These are phyloP conservation scores for Eupristina koningsbergeri DNA, from an alignment of 1,140 invertebrate genomes.

Conservation along the genomic window DNA sequence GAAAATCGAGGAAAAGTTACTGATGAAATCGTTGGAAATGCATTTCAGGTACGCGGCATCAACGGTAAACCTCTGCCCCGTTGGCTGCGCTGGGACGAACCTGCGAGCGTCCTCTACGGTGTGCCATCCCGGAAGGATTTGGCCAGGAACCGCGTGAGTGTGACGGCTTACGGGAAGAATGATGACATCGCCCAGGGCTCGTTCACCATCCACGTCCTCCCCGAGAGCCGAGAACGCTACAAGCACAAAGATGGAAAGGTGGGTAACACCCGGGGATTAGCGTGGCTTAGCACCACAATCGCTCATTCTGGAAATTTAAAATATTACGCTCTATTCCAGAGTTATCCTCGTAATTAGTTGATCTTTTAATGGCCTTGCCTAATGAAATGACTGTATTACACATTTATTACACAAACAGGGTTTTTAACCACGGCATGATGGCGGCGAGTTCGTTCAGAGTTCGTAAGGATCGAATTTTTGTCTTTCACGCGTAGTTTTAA, in stretches of 20 bases:
- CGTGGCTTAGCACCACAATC: too few species aligned
- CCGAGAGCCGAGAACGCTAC: slow-evolving; percentile 61
- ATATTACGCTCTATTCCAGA: too few species aligned
- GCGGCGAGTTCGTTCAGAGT: too few species aligned
- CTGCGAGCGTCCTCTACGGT: slow-evolving; percentile 72
- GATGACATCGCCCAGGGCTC: slow-evolving; percentile 70
- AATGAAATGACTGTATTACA: too few species aligned
- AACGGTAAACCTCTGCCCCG: slow-evolving; percentile 53
- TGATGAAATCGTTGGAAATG: neutral
- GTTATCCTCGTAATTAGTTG: too few species aligned
- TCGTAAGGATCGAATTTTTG: too few species aligned
- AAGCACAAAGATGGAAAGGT: slow-evolving; percentile 67
- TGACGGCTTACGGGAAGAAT: slow-evolving; percentile 70
- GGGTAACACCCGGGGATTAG: too few species aligned
- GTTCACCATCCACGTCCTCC: slow-evolving; percentile 76
- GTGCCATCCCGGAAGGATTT: slow-evolving; percentile 75
- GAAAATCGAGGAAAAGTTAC: neutral
- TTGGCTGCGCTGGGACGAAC: slow-evolving; percentile 69
- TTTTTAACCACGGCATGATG: too few species aligned
- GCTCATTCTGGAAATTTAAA: too few species aligned
- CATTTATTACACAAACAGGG: too few species aligned
- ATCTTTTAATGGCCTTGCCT: too few species aligned
- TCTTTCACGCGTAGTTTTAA: too few species aligned
- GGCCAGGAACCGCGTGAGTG: slow-evolving; percentile 74
- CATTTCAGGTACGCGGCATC: slow-evolving; percentile 55